Evolutionary conservation across 2,113 vertebrate species (phyloP), one percentile per base, ranked within the genome.

Genomic region (Empidonax traillii): DNA sequence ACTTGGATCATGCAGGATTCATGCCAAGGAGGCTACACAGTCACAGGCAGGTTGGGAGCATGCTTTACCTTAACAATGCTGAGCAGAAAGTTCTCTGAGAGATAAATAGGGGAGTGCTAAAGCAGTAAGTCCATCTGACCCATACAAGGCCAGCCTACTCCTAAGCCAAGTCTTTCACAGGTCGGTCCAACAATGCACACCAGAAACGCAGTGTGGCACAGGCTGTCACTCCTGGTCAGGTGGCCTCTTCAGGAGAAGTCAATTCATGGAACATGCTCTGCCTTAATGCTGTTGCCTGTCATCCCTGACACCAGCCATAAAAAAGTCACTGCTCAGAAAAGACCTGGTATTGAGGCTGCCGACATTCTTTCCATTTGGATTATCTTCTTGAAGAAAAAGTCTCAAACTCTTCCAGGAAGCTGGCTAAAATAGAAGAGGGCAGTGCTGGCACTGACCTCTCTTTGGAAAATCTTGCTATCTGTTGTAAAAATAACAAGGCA

Each of bases 171-270:
- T 59, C 46, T 35, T 68, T 76, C 63, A 44, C 12, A 22, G 35
- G 9, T 22, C 85, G 44, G 7, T 31, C 25, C 59, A 63, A 28
- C 19, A 53, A 16, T 16, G 41, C 28, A 31, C 19, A 46, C 9
- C 7, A 41, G 30, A 65, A 82, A 22, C 8, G 16, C 31, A 22
- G 16, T 12, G 28, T 55, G 49, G 22, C 46, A 30, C 30, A n/a
- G 0, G 1, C 10, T 27, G 47, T 39, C 56, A 39, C 14, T 24
- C 6, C 0, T 43, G 1, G 5, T 8, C 0, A 0, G 21, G 14
- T 33, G 49, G 19, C 10, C 17, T 49, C 39, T 35, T 52, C 30
- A n/a, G 46, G 8, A 74, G 9, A 5, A 8, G 6, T 47, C 49
- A 43, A 30, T 25, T 14, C 39, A 12, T 4, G 22, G 33, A n/a